Conservation (phyloP, 2,888 invertebrate genomes). For the Ormyrus thymus region DNA sequence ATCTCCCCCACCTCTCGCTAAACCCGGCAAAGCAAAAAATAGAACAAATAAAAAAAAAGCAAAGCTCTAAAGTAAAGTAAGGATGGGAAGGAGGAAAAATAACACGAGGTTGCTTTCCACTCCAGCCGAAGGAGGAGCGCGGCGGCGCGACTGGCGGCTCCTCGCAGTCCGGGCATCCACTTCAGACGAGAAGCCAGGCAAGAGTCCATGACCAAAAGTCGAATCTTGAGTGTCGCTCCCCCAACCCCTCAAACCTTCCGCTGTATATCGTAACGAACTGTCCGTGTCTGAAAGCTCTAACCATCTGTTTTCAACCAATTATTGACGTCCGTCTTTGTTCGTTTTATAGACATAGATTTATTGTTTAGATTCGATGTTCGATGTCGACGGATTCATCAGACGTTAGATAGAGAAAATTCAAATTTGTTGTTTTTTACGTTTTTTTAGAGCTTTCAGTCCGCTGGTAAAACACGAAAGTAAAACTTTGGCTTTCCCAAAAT, state of each 20-base stretch:
- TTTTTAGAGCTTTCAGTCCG: conserved; percentile 42
- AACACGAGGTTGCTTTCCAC: conserved; percentile 69
- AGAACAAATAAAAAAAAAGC: not conserved
- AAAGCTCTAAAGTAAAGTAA: not conserved
- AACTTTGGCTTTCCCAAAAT: not conserved
- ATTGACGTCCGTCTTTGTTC: not conserved
- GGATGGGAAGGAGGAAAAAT: conserved; percentile 6
- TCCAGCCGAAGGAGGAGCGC: conserved; percentile 55
- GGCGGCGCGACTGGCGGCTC: conserved; percentile 19
- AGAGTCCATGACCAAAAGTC: conserved; percentile 72
- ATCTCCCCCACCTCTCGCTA: too few species aligned
- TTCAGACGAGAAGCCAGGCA: conserved; percentile 73
- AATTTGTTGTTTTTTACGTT: not conserved
- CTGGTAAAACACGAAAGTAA: conserved; percentile 2
- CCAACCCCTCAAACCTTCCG: not conserved
- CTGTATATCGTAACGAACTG: not conserved
- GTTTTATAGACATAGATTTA: not conserved
- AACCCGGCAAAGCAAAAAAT: not conserved
- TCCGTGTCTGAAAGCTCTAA: conserved; percentile 37
- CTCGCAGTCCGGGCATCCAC: conserved; percentile 70
- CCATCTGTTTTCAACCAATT: not conserved
- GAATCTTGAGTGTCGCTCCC: conserved; percentile 62
- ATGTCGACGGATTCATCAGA: too few species aligned
- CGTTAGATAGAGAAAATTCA: not conserved
- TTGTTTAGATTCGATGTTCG: conserved; percentile 1